Percentiles rank a stretch among this genome's conserved stretches.
phyloP scores from a whole-genome alignment of 2,113 vertebrate species.

The Drymodes brunneopygia region DNA sequence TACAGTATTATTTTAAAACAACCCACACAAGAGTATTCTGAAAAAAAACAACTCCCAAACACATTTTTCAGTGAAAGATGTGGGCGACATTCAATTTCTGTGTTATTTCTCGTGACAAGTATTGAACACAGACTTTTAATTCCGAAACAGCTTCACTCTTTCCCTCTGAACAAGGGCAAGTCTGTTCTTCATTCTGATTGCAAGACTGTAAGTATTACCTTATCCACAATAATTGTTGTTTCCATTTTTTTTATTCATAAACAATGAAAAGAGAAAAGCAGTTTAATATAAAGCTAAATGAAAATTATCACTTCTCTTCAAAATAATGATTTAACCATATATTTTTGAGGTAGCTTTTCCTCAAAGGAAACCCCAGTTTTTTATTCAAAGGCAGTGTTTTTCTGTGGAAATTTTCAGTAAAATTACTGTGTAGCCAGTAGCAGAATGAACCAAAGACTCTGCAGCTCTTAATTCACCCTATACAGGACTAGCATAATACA shows the following conservation, averaged over 20 bases:
- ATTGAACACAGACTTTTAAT: neutral
- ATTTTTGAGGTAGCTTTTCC: neutral
- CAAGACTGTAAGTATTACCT: constrained; percentile 68
- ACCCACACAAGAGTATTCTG: neutral
- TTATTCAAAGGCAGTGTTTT: neutral
- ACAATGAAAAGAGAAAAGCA: neutral
- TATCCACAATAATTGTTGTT: constrained; percentile 80
- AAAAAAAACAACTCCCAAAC: neutral
- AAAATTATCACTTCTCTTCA: neutral
- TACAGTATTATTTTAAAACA: neutral
- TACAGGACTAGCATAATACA: neutral
- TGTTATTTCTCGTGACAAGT: neutral
- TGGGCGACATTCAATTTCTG: neutral
- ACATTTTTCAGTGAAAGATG: neutral
- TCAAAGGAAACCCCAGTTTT: neutral
- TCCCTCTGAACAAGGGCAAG: neutral
- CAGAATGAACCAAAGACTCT: neutral
- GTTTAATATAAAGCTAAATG: neutral
- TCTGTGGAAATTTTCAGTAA: neutral
- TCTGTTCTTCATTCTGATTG: neutral
- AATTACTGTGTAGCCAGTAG: neutral
- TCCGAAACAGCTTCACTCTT: neutral
- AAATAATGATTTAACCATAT: neutral
- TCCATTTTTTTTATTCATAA: neutral
- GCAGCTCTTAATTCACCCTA: neutral